Evolutionary conservation across 2,797 vertebrate species (phyloP), one percentile per base, ranked within the genome.

Genomic region (Delichon dasypus): DNA sequence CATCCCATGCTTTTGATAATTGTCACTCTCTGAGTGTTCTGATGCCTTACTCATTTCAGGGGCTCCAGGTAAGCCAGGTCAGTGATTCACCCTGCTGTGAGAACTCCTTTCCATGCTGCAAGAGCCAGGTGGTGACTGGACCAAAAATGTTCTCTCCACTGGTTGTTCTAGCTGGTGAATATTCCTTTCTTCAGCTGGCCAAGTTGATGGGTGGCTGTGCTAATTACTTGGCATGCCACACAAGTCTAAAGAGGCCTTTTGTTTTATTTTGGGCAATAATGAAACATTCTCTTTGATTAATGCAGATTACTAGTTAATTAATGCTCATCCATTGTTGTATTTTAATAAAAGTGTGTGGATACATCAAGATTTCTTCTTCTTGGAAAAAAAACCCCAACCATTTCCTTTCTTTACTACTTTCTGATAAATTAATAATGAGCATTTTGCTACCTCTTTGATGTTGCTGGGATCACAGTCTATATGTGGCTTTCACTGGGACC

Each of bases 251-350:
- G 54, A 48, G 32, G 38, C 27, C 26, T 94, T 92, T 76, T 72
- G 34, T 57, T 89, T 92, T 20, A 71, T 86, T 83, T 85, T 62
- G 40, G 38, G 27, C 80, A 88, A 57, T 58, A 89, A 61, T 45
- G 51, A 96, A 72, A 58, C 29, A 27, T 75, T 86, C 4, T 44
- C 45, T 75, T 86, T 89, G 48, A 82, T 88, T 89, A 95, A 90
- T 47, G 53, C 15, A 29, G 22, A 32, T 58, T 71, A 78, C 13
- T 17, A 77, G 79, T 80, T 85, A n/a, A 85, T 94, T 88, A 82
- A 87, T 82, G 40, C 23, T 68, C 73, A 79, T 66, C 40, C 47
- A 70, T 60, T 67, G 30, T 26, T 66, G 22, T 51, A 38, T 85
- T 93, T 93, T 78, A 72, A 58, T 68, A 62, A 15, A 91, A 87